Percentiles rank a stretch among this genome's conserved stretches.
Conservation (phyloP, 1,140 invertebrate species). For the Brachionus plicatilis region DNA sequence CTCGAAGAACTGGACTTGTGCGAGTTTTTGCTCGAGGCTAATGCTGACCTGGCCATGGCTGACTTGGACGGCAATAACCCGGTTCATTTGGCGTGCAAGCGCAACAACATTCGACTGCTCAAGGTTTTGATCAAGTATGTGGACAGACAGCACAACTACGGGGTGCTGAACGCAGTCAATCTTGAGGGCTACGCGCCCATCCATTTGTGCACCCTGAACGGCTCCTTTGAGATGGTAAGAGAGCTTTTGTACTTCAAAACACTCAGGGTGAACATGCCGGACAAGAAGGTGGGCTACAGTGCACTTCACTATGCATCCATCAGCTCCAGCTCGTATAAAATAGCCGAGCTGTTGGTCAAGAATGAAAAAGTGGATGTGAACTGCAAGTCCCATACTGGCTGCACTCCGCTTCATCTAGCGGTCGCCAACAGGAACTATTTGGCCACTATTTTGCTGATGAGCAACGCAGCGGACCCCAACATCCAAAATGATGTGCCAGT, state of each 20-base stretch:
- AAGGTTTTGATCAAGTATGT: not conserved
- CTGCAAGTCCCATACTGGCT: not conserved
- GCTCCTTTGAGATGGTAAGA: not conserved
- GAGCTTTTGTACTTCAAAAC: slow-evolving; percentile 1
- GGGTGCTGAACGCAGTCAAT: not conserved
- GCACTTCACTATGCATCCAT: not conserved
- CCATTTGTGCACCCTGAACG: not conserved
- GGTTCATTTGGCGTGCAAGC: not conserved
- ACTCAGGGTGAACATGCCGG: not conserved
- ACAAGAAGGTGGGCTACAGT: not conserved
- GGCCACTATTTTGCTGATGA: not conserved
- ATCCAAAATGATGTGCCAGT: slow-evolving; percentile 15
- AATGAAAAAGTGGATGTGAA: not conserved
- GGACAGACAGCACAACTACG: not conserved
- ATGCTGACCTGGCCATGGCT: not conserved
- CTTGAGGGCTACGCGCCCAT: not conserved
- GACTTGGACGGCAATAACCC: not conserved
- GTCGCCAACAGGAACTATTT: slow-evolving; percentile 8
- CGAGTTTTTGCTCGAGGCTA: not conserved
- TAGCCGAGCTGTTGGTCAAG: not conserved
- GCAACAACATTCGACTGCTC: not conserved
- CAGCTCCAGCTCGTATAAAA: not conserved
- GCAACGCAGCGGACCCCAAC: not conserved
- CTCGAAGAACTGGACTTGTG: not conserved
- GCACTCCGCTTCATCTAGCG: not conserved